Evolutionary conservation across 2,888 invertebrate genomes (phyloP).

Genomic region (Drosophila percnosoma): DNA sequence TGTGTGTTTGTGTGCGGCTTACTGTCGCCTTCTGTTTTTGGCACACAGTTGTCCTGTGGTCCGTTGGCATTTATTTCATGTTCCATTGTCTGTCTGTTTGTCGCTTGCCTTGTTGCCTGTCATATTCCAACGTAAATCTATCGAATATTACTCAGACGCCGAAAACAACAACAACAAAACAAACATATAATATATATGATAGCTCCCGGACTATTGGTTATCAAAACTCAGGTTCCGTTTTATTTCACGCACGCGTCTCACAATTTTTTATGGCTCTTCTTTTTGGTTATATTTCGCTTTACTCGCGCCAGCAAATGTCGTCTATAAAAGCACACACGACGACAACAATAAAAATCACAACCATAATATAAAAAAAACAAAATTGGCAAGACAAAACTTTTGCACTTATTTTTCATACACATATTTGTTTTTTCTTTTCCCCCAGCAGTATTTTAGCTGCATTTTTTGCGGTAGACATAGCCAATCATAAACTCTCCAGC

Average conservation of each 20-base stretch:
- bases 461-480: conserved; percentile 31
- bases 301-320: conserved; percentile 70
- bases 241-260: conserved; percentile 71
- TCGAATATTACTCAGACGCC: conserved; percentile 47
- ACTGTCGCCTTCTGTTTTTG: conserved; percentile 43
- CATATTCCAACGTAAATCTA: conserved; percentile 38
- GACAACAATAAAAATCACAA: conserved; percentile 43
- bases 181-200: conserved; percentile 1
- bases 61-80: conserved; percentile 28
- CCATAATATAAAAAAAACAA: conserved; percentile 43
- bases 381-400: conserved; percentile 36
- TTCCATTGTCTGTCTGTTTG: conserved; percentile 1
- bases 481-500: conserved; percentile 48
- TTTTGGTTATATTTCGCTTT: conserved; percentile 31
- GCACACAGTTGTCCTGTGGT: conserved; percentile 33
- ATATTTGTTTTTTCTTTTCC: conserved; percentile 6
- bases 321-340: conserved; percentile 55
- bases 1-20: conserved; percentile 3
- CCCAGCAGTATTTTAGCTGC: conserved; percentile 11
- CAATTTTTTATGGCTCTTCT: conserved; percentile 58
- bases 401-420: conserved; percentile 50
- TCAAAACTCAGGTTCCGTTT: conserved; percentile 27
- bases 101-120: conserved; percentile 12
- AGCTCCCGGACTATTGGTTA: conserved; percentile 17
- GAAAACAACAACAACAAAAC: background rate